Evolutionary conservation across 2,113 vertebrate species (phyloP).

Genomic region (Charadrius vociferus): DNA sequence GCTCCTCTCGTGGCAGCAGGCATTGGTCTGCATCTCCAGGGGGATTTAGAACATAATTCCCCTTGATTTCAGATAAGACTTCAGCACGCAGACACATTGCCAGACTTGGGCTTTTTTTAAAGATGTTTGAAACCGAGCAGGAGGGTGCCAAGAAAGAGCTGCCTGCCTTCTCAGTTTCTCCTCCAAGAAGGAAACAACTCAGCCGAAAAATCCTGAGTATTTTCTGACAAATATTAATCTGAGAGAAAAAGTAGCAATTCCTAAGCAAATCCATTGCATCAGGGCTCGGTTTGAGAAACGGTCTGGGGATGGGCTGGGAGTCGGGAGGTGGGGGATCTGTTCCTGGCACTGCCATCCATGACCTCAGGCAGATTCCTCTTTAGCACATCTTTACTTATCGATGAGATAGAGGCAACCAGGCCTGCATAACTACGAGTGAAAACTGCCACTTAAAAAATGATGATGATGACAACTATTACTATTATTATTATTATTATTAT

Average conservation of each 20-base stretch:
- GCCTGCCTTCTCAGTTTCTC: not conserved
- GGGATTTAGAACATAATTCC: slow-evolving; percentile 25
- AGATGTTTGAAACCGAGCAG: not conserved
- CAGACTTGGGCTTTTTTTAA: not conserved
- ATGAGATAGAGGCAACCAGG: not conserved
- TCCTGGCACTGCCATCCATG: not conserved
- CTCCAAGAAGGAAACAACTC: not conserved
- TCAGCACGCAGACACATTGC: not conserved
- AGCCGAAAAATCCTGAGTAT: not conserved
- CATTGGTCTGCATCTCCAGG: not conserved
- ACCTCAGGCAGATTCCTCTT: not conserved
- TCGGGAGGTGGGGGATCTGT: not conserved
- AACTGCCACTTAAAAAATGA: not conserved
- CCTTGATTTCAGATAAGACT: slow-evolving; percentile 27
- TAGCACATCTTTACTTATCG: not conserved
- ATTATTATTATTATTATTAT: not conserved
- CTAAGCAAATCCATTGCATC: not conserved
- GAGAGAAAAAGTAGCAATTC: not conserved
- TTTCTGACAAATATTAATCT: not conserved
- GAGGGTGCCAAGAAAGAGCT: not conserved
- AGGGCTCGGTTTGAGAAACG: not conserved
- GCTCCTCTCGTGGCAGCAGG: not conserved
- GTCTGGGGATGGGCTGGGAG: not conserved
- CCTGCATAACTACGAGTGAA: not conserved
- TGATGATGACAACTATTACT: not conserved